Conservation (phyloP, 2,888 invertebrate genomes). For the Drosophila kambysellisi region DNA sequence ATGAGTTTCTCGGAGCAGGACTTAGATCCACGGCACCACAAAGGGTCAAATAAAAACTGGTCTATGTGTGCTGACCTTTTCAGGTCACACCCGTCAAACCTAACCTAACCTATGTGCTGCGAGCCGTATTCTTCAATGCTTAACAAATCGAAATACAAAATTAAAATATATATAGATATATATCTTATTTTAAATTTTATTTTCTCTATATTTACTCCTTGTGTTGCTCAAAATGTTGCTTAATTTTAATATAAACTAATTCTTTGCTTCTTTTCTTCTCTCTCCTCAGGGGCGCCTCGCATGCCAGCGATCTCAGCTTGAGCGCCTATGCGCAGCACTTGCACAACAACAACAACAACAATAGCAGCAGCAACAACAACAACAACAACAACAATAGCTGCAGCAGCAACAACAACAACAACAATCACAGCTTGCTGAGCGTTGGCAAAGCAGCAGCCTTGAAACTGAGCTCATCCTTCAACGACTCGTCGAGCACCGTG, state of each 20-base stretch:
- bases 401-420: constrained; percentile 58
- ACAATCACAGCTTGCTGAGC: constrained; percentile 45
- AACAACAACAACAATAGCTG: constrained; percentile 64
- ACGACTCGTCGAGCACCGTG: constrained; percentile 71
- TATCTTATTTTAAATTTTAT: background rate
- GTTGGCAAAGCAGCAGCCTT: constrained; percentile 50
- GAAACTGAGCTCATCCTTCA: constrained; percentile 68
- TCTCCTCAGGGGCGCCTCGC: constrained; percentile 76
- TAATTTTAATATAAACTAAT: background rate
- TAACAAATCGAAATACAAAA: too few relatives aligned
- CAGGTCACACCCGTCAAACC: too few relatives aligned
- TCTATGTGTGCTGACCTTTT: too few relatives aligned
- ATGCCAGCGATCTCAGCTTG: constrained; percentile 79
- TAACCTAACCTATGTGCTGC: too few relatives aligned
- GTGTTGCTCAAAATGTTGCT: background rate
- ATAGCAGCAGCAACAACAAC: constrained; percentile 62
- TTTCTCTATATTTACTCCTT: background rate
- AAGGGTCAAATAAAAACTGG: too few relatives aligned
- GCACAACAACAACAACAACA: constrained; percentile 65
- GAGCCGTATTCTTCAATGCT: too few relatives aligned
- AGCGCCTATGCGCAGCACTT: constrained; percentile 76
- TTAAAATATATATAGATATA: background rate
- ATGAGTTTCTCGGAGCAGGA: too few relatives aligned
- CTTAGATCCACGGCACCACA: too few relatives aligned
- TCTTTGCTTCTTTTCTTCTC: background rate